Conservation (phyloP, 1,140 invertebrate genomes). For the Scylla paramamosain region DNA sequence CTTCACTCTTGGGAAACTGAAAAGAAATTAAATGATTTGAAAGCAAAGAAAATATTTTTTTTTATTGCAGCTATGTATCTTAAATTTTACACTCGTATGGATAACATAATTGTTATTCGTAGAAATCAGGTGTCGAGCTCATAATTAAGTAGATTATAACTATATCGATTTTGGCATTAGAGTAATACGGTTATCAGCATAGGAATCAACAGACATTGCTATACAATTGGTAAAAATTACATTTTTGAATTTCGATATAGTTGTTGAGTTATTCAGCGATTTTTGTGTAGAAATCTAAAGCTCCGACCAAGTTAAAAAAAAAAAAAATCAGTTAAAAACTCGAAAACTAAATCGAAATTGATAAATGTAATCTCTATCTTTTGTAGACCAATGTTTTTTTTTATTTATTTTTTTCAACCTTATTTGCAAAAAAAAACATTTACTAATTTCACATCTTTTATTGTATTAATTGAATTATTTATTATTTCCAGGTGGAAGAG, state of each 20-base stretch:
- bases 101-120: constrained; percentile 44
- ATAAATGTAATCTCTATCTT: too few relatives aligned
- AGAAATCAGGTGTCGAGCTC: constrained; percentile 43
- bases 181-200: constrained; percentile 32
- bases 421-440: constrained; percentile 35
- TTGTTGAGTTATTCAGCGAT: constrained; percentile 40
- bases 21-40: constrained; percentile 36
- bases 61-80: constrained; percentile 35
- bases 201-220: constrained; percentile 52
- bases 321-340: too few relatives aligned
- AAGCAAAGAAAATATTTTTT: constrained; percentile 46
- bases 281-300: too few relatives aligned
- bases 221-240: constrained; percentile 46
- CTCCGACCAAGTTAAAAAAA: too few relatives aligned
- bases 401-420: constrained; percentile 39
- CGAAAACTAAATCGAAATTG: too few relatives aligned
- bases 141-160: constrained; percentile 57
- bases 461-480: constrained; percentile 46
- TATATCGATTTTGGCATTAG: constrained; percentile 36
- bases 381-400: too few relatives aligned
- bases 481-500: constrained; percentile 46
- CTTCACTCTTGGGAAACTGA: constrained; percentile 47
- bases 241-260: constrained; percentile 47
- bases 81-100: constrained; percentile 48
- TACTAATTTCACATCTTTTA: constrained; percentile 44